phyloP scores from a whole-genome alignment of 2,113 vertebrate species.

The Prietella phreatophila region DNA sequence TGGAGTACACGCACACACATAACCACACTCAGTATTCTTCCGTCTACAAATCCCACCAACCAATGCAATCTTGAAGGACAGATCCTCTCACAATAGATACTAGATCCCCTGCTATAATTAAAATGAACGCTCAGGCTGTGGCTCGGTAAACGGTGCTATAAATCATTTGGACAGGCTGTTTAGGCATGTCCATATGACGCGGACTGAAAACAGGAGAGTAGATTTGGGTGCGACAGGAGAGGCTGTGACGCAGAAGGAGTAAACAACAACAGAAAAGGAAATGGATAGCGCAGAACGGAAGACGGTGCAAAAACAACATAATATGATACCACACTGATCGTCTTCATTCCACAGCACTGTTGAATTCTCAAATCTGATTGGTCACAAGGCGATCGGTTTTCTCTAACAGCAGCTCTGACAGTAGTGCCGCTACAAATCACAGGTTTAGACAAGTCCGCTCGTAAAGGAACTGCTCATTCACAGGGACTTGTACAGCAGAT shows the following conservation, averaged over 20 bases:
- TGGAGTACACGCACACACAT: not conserved
- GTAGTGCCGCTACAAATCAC: not conserved
- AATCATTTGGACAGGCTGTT: constrained; percentile 47
- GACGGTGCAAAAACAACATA: not conserved
- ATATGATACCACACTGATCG: not conserved
- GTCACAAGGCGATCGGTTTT: not conserved
- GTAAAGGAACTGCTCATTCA: not conserved
- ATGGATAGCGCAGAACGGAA: constrained; percentile 9
- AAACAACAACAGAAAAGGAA: not conserved
- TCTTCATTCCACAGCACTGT: not conserved
- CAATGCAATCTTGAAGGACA: constrained; percentile 5
- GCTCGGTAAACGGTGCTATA: constrained; percentile 39
- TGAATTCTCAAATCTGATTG: not conserved
- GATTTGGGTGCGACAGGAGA: constrained; percentile 30
- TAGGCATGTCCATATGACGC: constrained; percentile 29
- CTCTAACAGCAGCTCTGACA: not conserved
- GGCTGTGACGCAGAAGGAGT: not conserved
- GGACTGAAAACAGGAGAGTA: constrained; percentile 23
- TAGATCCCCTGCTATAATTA: constrained; percentile 9
- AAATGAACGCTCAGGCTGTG: constrained; percentile 12
- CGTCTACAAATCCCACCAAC: constrained; percentile 4
- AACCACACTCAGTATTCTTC: not conserved
- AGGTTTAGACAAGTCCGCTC: not conserved
- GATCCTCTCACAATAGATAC: not conserved
- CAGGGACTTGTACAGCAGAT: not conserved